Base-by-base conservation (phyloP, 2,797 vertebrate genomes). In the Apogon hyalosoma region DNA sequence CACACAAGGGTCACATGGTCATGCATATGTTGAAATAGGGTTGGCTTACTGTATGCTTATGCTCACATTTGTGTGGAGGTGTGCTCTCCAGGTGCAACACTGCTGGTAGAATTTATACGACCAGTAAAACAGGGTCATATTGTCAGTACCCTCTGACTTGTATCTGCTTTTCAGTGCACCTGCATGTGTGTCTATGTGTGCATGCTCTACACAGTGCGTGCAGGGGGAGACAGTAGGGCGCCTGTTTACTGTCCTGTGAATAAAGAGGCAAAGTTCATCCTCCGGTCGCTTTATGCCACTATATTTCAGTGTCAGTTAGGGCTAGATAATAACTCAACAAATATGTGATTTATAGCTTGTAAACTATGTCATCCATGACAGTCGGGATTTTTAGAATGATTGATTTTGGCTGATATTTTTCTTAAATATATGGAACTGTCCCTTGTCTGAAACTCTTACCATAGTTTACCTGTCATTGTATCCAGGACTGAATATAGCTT, bases 261-360 rank as follows among this genome's bases (percentile, higher is more conserved):
- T 74, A 57, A 82, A 83, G 72, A 84, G 74, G 50, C 84, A 90
- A 91, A 90, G 88, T 89, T 92, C 86, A 88, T 72, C 68, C 55
- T 48, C 72, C 71, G 63, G 47, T 66, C 65, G 75, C 69, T 81
- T 73, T 64, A 71, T 75, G 71, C 53, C 71, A 47, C 46, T 43
- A 7, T 64, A 70, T 76, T 67, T 83, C 60, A 74, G 59, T 60
- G 69, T 78, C 63, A 63, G 56, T 28, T 45, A 40, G 36, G 49
- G 39, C 54, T 66, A 77, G 74, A 82, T 77, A 75, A 58, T 67
- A 73, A 75, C 38, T 77, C 46, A 57, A 53, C 40, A 71, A 73
- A 76, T 73, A 46, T 54, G 53, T 69, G 40, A 63, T 66, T 66
- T 68, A 61, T 41, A 50, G 68, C 50, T 60, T 47, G 54, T 68